phyloP scores from a whole-genome alignment of 2,113 vertebrate species.

The Perognathus longimembris region DNA sequence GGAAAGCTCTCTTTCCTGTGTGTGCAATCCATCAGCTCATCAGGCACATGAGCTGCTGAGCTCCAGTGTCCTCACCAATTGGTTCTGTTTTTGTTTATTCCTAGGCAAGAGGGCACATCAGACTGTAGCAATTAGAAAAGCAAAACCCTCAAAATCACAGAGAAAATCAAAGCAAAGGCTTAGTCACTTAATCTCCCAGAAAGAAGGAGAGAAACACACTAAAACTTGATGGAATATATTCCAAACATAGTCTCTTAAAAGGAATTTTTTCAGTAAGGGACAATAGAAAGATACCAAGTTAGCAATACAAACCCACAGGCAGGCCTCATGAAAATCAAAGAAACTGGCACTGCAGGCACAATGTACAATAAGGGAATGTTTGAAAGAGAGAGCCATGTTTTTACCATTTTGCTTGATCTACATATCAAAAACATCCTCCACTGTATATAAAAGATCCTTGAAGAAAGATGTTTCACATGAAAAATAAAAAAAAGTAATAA shows the following conservation, averaged over 20 bases:
- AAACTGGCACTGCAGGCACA: constrained; percentile 64
- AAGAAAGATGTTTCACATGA: constrained; percentile 79
- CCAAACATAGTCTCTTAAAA: constrained; percentile 68
- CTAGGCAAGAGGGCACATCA: constrained; percentile 70
- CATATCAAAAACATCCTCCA: constrained; percentile 86
- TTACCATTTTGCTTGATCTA: constrained; percentile 86
- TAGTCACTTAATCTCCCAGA: constrained; percentile 64
- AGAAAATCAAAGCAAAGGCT: constrained; percentile 76
- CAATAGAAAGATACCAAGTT: constrained; percentile 68
- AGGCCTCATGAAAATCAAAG: constrained; percentile 81
- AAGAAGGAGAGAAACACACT: constrained; percentile 51
- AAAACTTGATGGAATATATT: constrained; percentile 72
- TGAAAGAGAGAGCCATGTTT: constrained; percentile 76
- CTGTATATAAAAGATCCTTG: constrained; percentile 73
- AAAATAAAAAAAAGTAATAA: constrained; percentile 66
- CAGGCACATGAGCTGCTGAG: not conserved
- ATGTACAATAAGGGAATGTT: constrained; percentile 83
- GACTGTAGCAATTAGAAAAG: constrained; percentile 78
- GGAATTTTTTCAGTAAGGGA: constrained; percentile 78
- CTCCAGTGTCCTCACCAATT: constrained; percentile 50
- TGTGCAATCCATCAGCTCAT: not conserved
- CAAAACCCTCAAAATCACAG: constrained; percentile 74
- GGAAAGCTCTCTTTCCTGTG: not conserved
- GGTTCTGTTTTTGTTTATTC: constrained; percentile 80
- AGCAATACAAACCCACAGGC: constrained; percentile 76